phyloP scores from a whole-genome alignment of 2,797 vertebrate genomes.

The Alcedo atthis region DNA sequence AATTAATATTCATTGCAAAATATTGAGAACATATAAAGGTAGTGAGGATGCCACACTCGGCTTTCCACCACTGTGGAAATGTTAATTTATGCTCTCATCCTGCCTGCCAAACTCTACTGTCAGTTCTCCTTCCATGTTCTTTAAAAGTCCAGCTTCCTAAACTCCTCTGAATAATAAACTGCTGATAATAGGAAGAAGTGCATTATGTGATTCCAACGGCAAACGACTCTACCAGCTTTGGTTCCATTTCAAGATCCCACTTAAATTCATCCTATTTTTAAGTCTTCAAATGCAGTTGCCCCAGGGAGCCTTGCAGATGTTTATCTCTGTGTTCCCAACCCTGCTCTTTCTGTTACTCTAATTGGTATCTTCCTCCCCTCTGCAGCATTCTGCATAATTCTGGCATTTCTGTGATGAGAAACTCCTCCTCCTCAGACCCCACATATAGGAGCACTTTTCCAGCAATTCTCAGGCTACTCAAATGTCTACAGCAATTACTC shows the following conservation, averaged over 20 bases:
- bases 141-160: constrained; percentile 2
- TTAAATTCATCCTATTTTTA: constrained; percentile 41
- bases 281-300: constrained; percentile 29
- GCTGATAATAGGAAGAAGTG: not conserved
- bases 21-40: constrained; percentile 1
- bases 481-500: not conserved
- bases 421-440: not conserved
- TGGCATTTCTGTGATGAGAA: not conserved
- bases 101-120: not conserved
- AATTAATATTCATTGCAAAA: constrained; percentile 20
- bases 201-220: not conserved
- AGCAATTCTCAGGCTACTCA: not conserved
- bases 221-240: not conserved
- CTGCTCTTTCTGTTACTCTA: constrained; percentile 21
- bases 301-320: constrained; percentile 44
- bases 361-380: constrained; percentile 36
- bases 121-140: not conserved
- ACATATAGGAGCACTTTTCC: not conserved
- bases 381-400: not conserved
- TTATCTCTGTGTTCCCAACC: constrained; percentile 33
- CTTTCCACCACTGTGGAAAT: not conserved
- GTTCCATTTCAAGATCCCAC: constrained; percentile 16
- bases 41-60: not conserved
- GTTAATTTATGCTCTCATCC: not conserved
- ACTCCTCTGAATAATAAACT: not conserved